Conservation (phyloP, 2,888 invertebrate species). For the Ennomos quercinarius region DNA sequence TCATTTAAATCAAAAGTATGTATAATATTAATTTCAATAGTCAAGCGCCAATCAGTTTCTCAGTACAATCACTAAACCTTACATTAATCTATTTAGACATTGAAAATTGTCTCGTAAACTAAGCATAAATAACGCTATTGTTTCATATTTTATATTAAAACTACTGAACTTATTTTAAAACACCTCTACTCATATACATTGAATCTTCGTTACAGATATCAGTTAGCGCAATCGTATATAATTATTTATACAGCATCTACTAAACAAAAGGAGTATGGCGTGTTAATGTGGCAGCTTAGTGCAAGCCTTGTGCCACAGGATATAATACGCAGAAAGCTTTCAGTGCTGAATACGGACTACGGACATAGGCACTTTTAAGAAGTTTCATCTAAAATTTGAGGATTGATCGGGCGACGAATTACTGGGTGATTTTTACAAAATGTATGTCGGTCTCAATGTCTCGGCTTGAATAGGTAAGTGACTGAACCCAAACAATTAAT, state of each 20-base stretch:
- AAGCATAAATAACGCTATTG: slow-evolving; percentile 83
- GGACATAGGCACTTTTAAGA: no score
- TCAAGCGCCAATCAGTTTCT: slow-evolving; percentile 74
- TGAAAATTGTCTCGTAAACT: slow-evolving; percentile 76
- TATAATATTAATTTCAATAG: slow-evolving; percentile 52
- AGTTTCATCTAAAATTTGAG: no score
- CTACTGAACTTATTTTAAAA: slow-evolving; percentile 76
- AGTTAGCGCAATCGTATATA: slow-evolving; percentile 62
- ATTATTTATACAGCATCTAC: slow-evolving; percentile 73
- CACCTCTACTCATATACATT: slow-evolving; percentile 71
- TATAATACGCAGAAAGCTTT: no score
- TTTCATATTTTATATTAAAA: slow-evolving; percentile 77
- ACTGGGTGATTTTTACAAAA: no score
- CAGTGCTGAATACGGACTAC: no score
- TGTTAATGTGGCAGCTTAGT: neutral
- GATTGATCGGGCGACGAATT: no score
- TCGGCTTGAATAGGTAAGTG: no score
- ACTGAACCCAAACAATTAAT: no score
- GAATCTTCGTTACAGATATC: slow-evolving; percentile 70
- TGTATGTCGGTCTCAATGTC: no score
- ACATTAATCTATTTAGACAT: slow-evolving; percentile 77
- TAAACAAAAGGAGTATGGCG: slow-evolving; percentile 45
- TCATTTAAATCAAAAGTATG: no score
- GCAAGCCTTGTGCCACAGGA: neutral
- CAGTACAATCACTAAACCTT: slow-evolving; percentile 73